Conservation (phyloP, 2,797 vertebrate species). For the Peromyscus aztecus region DNA sequence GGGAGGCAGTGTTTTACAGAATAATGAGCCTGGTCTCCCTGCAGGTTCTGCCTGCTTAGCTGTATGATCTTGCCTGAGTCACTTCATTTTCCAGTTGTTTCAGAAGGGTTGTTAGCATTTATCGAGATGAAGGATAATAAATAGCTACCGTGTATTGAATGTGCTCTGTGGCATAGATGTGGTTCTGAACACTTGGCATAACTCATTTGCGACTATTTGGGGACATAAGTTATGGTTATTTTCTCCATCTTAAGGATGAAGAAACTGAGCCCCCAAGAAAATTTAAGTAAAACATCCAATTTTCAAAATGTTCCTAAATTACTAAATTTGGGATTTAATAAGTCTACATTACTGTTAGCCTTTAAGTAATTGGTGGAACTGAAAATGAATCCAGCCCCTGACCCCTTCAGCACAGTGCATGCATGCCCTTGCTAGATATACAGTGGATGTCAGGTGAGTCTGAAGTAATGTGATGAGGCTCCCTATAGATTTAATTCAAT, state of each 20-base stretch:
- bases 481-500: neutral
- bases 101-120: neutral
- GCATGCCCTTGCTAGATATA: neutral
- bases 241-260: slow-evolving; percentile 55
- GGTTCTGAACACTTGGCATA: neutral
- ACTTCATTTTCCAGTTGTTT: slow-evolving; percentile 41
- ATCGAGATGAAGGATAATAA: neutral
- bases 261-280: slow-evolving; percentile 18
- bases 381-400: neutral
- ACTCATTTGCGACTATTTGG: neutral
- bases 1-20: slow-evolving; percentile 62
- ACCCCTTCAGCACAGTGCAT: neutral
- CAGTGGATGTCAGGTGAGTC: neutral
- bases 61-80: neutral
- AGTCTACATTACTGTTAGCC: neutral
- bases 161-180: neutral
- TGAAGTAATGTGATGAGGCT: neutral
- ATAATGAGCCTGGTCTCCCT: neutral
- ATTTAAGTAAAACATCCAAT: neutral
- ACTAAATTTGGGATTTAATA: neutral
- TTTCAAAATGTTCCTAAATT: slow-evolving; percentile 11
- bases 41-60: slow-evolving; percentile 31
- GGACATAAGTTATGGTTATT: neutral
- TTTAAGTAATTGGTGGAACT: slow-evolving; percentile 16
- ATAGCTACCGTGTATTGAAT: neutral